Base-by-base conservation (phyloP, 2,888 invertebrate genomes). In the Dugesia japonica region DNA sequence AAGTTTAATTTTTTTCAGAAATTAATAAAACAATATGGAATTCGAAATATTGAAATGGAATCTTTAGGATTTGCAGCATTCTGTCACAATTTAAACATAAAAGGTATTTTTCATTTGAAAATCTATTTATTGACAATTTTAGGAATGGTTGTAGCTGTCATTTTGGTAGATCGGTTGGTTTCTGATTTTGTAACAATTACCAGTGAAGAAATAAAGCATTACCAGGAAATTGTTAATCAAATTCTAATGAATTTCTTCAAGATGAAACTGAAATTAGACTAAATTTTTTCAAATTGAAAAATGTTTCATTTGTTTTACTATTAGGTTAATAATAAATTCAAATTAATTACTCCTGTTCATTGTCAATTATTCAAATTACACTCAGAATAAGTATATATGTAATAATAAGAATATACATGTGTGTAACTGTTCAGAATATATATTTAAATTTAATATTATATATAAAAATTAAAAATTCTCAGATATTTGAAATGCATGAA, bases 21-120 rank as follows among this genome's bases (percentile, higher is more conserved):
- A 80, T 78, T 81, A 38, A 76, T 81, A 28, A 79, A 80, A 0
- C 86, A 89, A 20, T 56, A 56, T 73, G 93, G 92, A 0, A 91
- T 97, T 17, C 89, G 90, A 27, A 97, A 97, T 85, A 94, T 97
- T 81, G 97, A 97, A 87, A 94, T 94, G 95, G 97, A 97, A 86
- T 90, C 91, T 42, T 88, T 92, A 9, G 90, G 91, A 17, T 94
- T 97, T 83, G 92, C 94, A 0, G 93, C 94, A 0, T 88, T 94
- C 76, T 94, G 93, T 28, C 90, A 92, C 83, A 91, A 92, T 84
- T 94, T 94, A 9, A 92, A 92, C 17, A 91, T 94, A 80, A 90
- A 89, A 83, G 90, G 82, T 85, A 20, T 13, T 13, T 38, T 38
- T 38, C 17, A 13, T 38, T 38, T 38, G 17, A 13, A 38, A 38